Base-by-base conservation (phyloP, 2,113 vertebrate species). In the Melierax canorus region DNA sequence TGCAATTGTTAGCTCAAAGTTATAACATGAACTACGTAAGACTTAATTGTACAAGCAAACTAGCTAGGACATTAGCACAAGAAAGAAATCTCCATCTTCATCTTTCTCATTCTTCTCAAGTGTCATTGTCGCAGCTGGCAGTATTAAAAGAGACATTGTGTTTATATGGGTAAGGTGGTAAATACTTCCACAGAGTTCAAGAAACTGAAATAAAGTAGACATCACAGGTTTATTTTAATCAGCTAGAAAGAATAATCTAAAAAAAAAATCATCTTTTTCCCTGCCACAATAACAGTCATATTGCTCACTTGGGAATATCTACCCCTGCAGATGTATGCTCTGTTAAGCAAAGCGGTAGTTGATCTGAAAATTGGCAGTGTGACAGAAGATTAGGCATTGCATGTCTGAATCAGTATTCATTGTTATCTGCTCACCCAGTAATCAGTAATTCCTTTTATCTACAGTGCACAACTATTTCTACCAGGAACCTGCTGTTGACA, bases 291-390 rank as follows among this genome's bases (percentile, higher is more conserved):
- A 72, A 26, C 13, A 7, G 5, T 36, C 16, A n/a, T 26, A 50
- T 53, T 50, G 45, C 45, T 81, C 38, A 68, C 55, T 69, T 58
- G 39, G 17, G 15, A 83, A 74, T 20, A 63, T n/a, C 74, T 53
- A 36, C 8, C 2, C 2, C 72, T 24, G 23, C 18, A 80, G 67
- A 73, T 18, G 2, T 0, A 32, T 0, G 3, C 32, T 84, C 36
- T 41, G 51, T 46, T 86, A 86, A 88, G 55, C 45, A 88, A 53
- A 91, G 18, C 43, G 66, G 29, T 13, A 84, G 34, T 3, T 48
- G 39, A 53, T 67, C 68, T 63, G 30, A 82, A 94, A 78, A 59
- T 6, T 39, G 15, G n/a, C 76, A 23, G 1, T 4, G 46, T 74
- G 73, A 53, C 50, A 26, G 45, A 95, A 77, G 53, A 63, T 85